Conservation (phyloP, 2,113 vertebrate species). For the Dicerorhinus sumatrensis region DNA sequence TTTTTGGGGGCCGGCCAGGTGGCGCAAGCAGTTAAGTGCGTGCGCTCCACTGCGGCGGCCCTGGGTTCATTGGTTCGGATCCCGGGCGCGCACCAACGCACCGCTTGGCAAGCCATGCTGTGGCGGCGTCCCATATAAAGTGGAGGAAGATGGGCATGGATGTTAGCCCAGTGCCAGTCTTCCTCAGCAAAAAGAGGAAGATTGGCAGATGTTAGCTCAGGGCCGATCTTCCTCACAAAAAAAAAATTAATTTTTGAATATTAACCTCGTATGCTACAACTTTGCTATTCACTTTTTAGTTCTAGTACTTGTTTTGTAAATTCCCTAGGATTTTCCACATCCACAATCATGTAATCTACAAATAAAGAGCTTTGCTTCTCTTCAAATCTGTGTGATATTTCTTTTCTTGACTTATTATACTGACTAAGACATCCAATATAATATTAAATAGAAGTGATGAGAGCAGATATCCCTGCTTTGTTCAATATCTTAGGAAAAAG, state of each 20-base stretch:
- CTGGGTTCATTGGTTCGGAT: no score
- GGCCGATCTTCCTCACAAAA: no score
- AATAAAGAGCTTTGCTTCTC: background rate
- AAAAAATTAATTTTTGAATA: background rate
- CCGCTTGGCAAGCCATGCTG: no score
- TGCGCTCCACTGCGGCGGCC: no score
- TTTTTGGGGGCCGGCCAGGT: background rate
- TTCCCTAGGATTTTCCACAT: background rate
- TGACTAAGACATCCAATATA: background rate
- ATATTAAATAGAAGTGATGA: background rate
- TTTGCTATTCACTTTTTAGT: background rate
- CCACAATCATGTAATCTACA: background rate
- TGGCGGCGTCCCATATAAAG: no score
- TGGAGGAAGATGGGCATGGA: no score
- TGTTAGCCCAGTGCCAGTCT: no score
- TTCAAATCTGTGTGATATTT: conserved; percentile 12
- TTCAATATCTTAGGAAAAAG: background rate
- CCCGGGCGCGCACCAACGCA: no score
- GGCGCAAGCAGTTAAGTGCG: no score
- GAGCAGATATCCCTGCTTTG: background rate
- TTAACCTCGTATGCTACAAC: background rate
- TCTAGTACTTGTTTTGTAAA: background rate
- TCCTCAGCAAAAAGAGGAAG: no score
- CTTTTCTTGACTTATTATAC: background rate
- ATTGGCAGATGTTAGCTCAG: no score